Conservation (phyloP, 1,140 invertebrate species). For the Rhopalosiphum padi region DNA sequence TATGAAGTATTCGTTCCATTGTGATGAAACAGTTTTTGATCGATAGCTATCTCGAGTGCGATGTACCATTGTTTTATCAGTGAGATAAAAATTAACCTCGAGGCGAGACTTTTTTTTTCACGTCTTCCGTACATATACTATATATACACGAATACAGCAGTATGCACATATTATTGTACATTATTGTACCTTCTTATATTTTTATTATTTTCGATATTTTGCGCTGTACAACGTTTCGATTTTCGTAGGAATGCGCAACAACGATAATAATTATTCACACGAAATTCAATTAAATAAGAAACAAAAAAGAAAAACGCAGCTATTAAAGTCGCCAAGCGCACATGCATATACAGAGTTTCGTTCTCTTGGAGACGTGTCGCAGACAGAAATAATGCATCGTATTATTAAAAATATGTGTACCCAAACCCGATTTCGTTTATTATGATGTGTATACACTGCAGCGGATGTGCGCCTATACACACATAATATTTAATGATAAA, state of each 20-base stretch:
- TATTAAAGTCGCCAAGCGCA: neutral
- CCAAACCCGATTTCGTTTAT: neutral
- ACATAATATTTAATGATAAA: neutral
- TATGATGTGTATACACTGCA: neutral
- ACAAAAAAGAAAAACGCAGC: neutral
- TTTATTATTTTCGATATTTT: neutral
- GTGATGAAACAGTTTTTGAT: slow-evolving; percentile 23
- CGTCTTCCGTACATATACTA: neutral
- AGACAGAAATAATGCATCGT: neutral
- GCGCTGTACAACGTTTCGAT: neutral
- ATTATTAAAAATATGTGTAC: neutral
- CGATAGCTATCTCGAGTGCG: neutral
- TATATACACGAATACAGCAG: neutral
- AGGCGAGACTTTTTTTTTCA: neutral
- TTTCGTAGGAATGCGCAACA: neutral
- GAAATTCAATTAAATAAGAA: neutral
- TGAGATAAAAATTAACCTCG: neutral
- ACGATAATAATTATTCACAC: neutral
- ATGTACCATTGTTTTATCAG: slow-evolving; percentile 13
- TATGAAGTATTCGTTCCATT: neutral
- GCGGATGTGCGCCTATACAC: neutral
- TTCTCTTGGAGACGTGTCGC: neutral
- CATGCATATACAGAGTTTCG: neutral
- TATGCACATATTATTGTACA: neutral
- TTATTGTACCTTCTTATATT: neutral